Base-by-base conservation (phyloP, 2,113 vertebrate species). In the Nansenia antarctica region DNA sequence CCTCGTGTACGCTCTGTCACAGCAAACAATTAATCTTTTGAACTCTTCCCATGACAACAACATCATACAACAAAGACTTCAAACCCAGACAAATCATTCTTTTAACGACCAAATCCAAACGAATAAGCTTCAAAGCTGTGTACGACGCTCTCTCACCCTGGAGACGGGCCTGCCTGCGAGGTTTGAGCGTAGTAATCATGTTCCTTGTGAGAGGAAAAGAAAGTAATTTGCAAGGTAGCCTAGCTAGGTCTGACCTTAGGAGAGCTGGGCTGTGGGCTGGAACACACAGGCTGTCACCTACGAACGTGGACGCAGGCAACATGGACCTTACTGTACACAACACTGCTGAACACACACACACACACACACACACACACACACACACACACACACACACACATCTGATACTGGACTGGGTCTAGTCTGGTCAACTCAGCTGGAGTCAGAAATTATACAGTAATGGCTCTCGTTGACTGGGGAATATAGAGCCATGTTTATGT, bases 171-270 rank as follows among this genome's bases (percentile, higher is more conserved):
- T 49, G 4, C n/a, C 45, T 49, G n/a, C 45, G 20, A 49, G 15
- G 7, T 49, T 49, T 20, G 2, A 8, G 45, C 45, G n/a, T 49
- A 7, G 45, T n/a, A n/a, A 49, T 0, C n/a, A 11, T 49, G 18
- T 20, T 49, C 20, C 45, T n/a, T 11, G 5, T 20, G 9, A 49
- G 65, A 2, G 55, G 60, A 67, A 82, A 2, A 59, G 60, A 67
- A 82, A 69, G 69, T 24, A 34, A 57, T 73, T 59, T 70, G 30
- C 55, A 57, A 42, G 31, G 62, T 71, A 57, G 67, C 64, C 55
- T 47, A 31, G 57, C 57, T 47, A 31, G 57, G 52, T 12, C 47
- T 34, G 57, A 52, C 67, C 69, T 62, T 73, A 55, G 49, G 69
- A 61, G 68, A 11, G 12, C 52, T 27, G 24, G 7, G n/a, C 6